phyloP scores from a whole-genome alignment of 2,797 vertebrate species.

The Tiaroga cobitis region DNA sequence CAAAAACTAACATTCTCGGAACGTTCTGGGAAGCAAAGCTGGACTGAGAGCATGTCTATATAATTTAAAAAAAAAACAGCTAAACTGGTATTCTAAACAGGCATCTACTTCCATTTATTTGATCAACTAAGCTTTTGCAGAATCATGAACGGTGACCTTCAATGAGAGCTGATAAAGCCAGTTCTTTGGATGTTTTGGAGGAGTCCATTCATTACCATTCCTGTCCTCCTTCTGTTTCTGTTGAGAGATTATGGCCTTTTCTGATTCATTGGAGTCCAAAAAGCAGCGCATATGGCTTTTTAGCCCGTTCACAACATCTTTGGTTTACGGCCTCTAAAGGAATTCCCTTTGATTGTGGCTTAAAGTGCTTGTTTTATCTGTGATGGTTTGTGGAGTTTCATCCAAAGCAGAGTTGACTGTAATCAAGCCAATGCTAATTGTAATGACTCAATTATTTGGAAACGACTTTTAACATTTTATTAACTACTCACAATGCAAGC shows the following conservation, averaged over 20 bases:
- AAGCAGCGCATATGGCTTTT: not conserved
- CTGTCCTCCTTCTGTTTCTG: not conserved
- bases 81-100: not conserved
- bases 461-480: not conserved
- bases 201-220: constrained; percentile 3
- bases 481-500: not conserved
- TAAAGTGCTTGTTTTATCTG: not conserved
- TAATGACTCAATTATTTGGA: not conserved
- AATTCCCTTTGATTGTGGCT: not conserved
- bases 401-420: not conserved
- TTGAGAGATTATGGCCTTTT: not conserved
- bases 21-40: not conserved
- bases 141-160: not conserved
- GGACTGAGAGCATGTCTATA: not conserved
- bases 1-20: not conserved
- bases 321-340: not conserved
- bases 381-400: not conserved
- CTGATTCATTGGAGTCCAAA: not conserved
- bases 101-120: not conserved
- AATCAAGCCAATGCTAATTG: not conserved
- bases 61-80: not conserved
- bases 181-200: not conserved
- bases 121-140: not conserved
- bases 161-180: not conserved
- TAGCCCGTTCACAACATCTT: not conserved